phyloP scores from a whole-genome alignment of 2,888 invertebrate genomes.

The Chydorus sphaericus region DNA sequence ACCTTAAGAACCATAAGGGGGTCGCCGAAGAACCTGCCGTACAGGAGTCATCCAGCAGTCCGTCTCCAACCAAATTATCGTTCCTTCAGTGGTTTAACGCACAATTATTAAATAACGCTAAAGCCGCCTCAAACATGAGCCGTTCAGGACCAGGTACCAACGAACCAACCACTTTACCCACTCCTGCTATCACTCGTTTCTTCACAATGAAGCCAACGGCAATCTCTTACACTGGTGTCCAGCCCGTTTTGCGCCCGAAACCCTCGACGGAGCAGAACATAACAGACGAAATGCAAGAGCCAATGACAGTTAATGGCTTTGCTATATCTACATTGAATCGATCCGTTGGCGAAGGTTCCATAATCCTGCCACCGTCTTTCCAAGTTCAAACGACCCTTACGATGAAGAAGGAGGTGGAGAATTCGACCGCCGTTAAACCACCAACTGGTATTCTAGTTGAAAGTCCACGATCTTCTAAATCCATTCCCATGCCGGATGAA shows the following conservation, averaged over 20 bases:
- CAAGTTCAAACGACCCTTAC: background rate
- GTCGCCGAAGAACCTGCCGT: background rate
- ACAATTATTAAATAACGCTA: background rate
- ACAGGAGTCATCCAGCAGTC: background rate
- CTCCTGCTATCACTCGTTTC: background rate
- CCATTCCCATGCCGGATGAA: background rate
- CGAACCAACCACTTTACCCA: background rate
- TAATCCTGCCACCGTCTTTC: background rate
- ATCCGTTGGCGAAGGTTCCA: background rate
- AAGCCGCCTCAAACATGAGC: too few relatives aligned
- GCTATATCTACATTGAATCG: background rate
- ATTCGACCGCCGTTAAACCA: too few relatives aligned
- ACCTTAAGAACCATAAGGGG: background rate
- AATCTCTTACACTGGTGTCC: background rate
- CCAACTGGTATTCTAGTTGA: background rate
- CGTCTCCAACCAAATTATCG: background rate
- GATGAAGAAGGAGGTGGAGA: background rate
- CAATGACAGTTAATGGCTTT: background rate
- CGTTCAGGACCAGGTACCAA: too few relatives aligned
- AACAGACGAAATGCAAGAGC: background rate
- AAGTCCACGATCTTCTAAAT: constrained; percentile 8
- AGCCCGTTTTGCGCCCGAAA: constrained; percentile 7
- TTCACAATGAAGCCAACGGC: constrained; percentile 6
- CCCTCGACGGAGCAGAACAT: background rate
- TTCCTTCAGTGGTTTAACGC: constrained; percentile 10